These are phyloP conservation scores for Cettia cetti DNA, from an alignment of 2,113 vertebrate genomes.

Conservation along the genomic window DNA sequence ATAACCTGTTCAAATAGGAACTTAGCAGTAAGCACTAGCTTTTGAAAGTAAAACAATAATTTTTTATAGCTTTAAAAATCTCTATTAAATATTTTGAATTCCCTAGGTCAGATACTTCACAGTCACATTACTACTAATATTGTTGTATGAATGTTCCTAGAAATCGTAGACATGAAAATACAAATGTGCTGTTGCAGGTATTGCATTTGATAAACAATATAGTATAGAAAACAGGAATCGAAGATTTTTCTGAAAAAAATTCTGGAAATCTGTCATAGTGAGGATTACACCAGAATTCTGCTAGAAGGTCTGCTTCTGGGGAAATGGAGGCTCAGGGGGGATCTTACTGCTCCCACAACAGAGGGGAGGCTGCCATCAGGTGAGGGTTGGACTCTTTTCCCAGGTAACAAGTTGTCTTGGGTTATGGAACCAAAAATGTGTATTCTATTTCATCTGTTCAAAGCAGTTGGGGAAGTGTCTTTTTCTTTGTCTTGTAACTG, in stretches of 20 bases:
- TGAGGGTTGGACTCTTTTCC: fast-evolving
- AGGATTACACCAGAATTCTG: neutral
- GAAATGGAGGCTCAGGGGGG: neutral
- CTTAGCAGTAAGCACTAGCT: neutral
- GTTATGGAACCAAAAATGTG: no score
- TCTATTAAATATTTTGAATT: neutral
- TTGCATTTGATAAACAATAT: neutral
- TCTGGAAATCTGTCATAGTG: neutral
- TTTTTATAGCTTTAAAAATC: neutral
- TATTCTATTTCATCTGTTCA: no score
- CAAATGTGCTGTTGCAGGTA: neutral
- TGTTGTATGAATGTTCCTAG: neutral
- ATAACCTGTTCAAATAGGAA: neutral
- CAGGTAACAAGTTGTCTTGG: neutral
- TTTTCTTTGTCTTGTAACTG: no score
- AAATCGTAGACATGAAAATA: neutral
- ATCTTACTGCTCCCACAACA: neutral
- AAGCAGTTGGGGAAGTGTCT: no score
- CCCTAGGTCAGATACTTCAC: fast-evolving
- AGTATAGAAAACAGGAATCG: neutral
- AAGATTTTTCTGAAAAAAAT: neutral
- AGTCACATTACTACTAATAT: neutral
- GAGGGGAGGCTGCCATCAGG: neutral
- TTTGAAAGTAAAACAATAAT: neutral
- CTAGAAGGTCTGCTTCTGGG: neutral